Evolutionary conservation across 2,888 invertebrate species (phyloP).

Genomic region (Octodonta nipae): DNA sequence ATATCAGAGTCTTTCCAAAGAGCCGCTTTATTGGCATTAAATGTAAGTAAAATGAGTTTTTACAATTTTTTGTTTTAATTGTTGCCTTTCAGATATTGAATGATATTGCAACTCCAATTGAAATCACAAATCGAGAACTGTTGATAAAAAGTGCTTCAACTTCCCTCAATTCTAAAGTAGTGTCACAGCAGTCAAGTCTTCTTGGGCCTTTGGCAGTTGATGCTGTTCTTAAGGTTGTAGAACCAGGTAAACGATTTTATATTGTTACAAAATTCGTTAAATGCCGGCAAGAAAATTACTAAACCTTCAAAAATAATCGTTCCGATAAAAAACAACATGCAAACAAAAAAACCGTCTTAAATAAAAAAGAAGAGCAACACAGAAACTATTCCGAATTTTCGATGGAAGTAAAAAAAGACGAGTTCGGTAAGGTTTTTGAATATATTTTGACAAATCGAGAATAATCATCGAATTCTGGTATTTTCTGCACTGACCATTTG

Average conservation of each 20-base stretch:
- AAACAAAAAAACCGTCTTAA: no score
- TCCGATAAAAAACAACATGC: no score
- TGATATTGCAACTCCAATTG: constrained; percentile 73
- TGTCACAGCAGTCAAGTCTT: constrained; percentile 91
- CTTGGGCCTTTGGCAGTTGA: constrained; percentile 95
- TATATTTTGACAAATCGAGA: no score
- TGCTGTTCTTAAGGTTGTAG: constrained; percentile 78
- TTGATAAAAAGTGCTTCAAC: constrained; percentile 93
- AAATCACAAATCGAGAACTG: constrained; percentile 73
- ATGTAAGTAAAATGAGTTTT: constrained; percentile 28
- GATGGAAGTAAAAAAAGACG: no score
- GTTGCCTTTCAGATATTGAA: constrained; percentile 49
- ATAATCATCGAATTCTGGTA: no score
- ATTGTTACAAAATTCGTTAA: no score
- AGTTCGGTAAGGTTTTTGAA: not conserved
- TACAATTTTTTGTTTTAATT: constrained; percentile 3
- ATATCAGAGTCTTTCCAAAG: constrained; percentile 95
- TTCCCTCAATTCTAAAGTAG: constrained; percentile 95
- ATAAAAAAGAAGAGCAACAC: no score
- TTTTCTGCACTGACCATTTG: no score
- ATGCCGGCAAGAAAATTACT: no score
- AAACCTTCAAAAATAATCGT: no score
- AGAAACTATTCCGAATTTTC: no score
- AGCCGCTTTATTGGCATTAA: constrained; percentile 60
- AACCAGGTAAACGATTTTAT: constrained; percentile 45